Base-by-base conservation (phyloP, 2,888 invertebrate species). In the Drosophila nr. fundita region DNA sequence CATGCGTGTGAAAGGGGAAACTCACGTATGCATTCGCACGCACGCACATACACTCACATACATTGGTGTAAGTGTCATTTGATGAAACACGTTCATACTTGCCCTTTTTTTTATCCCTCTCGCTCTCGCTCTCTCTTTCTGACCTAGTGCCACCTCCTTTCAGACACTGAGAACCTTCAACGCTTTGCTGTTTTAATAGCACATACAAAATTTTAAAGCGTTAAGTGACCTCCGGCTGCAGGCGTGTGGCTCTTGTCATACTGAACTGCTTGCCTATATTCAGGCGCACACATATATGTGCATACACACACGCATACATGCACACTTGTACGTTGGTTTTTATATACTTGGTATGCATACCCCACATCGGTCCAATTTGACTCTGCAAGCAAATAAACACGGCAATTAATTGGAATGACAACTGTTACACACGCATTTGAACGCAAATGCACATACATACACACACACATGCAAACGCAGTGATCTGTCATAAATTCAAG, bases 131-230 rank as follows among this genome's bases (percentile, higher is more conserved):
- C 38, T 24, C 45, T 42, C 29, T 36, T 42, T 66, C 36, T 75
- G 50, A 34, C 70, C 49, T 27, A 32, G 49, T 34, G 45, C 34
- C 21, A 21, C 53, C 57, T 48, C 27, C 36, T 34, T 70, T 42
- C 64, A 53, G 45, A 58, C 50, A 64, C 21, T 61, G 59, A 55
- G 66, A 65, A 68, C 66, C 61, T 62, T 73, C 34, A 59, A 68
- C 69, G 53, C 54, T 69, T 69, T 49, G 66, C 42, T 67, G 53
- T 73, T 80, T 76, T 85, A 87, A 87, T 87, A 82, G 78, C 71
- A 80, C 86, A 85, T 69, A 77, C 83, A 82, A 68, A 59, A 60
- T 75, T 83, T 81, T 59, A 73, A 73, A 68, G 68, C 68, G 50
- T 66, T 67, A 69, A 80, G 79, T 79, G 76, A 64, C 73, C 66